A percentile compares a stretch with the other conserved stretches of the same genome.
Evolutionary conservation across 2,888 invertebrate species (phyloP).

Genomic region (Lepas anatifera): DNA sequence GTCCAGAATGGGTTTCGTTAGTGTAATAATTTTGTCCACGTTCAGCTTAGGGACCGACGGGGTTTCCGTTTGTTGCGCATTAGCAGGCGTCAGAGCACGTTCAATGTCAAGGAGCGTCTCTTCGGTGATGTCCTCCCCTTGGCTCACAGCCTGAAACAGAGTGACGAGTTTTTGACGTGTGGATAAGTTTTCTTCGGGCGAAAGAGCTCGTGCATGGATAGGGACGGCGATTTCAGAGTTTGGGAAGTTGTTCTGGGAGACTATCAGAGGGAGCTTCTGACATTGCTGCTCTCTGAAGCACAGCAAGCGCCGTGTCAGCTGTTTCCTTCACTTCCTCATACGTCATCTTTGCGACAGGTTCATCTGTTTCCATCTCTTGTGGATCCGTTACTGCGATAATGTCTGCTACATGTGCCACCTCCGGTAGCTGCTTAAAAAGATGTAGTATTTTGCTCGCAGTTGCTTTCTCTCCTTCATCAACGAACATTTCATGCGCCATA

Average conservation of each 20-base stretch:
- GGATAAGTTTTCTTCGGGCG: not conserved
- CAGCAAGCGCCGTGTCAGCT: not conserved
- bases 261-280: not conserved
- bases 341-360: not conserved
- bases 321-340: not conserved
- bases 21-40: not conserved
- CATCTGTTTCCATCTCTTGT: not conserved
- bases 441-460: not conserved
- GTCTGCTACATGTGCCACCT: not conserved
- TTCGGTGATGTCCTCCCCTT: not conserved
- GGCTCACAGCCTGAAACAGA: not conserved
- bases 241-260: not conserved
- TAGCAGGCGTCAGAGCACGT: not conserved
- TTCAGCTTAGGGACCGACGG: not conserved
- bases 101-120: not conserved
- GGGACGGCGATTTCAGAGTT: not conserved
- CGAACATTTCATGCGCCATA: not conserved
- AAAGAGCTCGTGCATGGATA: not conserved
- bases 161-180: not conserved
- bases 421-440: not conserved
- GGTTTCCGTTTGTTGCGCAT: not conserved
- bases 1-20: not conserved
- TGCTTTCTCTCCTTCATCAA: not conserved
- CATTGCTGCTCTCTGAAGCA: not conserved
- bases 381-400: too few species aligned